phyloP scores from a whole-genome alignment of 35 echinoderm and acorn worm genomes.

The Antedon bifida region DNA sequence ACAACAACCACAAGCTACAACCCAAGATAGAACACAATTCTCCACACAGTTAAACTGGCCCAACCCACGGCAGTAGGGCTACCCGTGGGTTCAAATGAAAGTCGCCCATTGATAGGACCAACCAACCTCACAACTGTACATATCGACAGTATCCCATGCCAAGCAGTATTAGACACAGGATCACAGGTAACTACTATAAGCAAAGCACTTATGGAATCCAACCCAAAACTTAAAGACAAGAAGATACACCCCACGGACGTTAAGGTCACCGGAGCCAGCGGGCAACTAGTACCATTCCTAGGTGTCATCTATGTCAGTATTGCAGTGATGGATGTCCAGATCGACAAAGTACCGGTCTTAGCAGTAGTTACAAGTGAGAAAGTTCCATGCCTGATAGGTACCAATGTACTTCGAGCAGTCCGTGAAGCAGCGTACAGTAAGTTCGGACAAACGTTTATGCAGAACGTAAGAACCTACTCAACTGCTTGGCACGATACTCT shows the following conservation, averaged over 20 bases:
- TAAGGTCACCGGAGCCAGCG: background rate
- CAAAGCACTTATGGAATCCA: background rate
- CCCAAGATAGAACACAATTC: too few species aligned
- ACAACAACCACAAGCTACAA: background rate
- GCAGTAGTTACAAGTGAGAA: background rate
- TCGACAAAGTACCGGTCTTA: background rate
- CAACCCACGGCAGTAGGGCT: background rate
- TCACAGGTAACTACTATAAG: background rate
- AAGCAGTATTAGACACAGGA: background rate
- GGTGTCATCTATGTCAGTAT: background rate
- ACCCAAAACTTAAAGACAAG: background rate
- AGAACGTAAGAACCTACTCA: background rate
- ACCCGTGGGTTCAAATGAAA: background rate
- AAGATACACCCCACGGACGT: background rate
- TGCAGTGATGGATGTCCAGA: background rate
- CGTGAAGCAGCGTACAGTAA: background rate
- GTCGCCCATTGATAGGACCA: conserved; percentile 8
- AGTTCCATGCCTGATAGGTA: background rate
- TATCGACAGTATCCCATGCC: background rate
- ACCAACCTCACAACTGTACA: background rate
- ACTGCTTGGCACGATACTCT: background rate
- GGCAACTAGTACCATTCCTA: background rate
- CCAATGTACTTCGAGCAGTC: background rate
- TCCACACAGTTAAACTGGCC: background rate
- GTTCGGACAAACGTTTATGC: background rate